phyloP scores from a whole-genome alignment of 92 coral and sea anemone genomes.

The Blastomussa wellsi region DNA sequence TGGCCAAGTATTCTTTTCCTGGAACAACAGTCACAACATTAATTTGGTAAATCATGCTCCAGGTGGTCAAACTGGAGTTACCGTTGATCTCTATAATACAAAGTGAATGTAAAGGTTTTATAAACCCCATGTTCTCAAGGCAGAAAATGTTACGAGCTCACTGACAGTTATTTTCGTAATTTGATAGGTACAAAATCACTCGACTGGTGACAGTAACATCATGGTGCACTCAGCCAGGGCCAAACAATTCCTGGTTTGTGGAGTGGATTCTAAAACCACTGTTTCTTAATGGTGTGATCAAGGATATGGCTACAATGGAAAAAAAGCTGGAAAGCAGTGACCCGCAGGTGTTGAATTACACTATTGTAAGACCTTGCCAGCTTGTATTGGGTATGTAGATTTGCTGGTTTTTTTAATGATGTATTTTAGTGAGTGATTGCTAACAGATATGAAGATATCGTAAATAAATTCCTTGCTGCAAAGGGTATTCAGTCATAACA shows the following conservation, averaged over 20 bases:
- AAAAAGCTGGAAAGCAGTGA: conserved; percentile 61
- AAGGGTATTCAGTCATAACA: too few species aligned
- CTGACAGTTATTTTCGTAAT: not conserved
- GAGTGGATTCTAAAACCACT: conserved; percentile 90
- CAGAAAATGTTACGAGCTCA: too few species aligned
- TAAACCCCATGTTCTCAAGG: not conserved
- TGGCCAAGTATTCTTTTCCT: too few species aligned
- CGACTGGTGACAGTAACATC: conserved; percentile 79
- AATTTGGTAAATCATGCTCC: too few species aligned
- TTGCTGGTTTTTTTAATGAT: not conserved
- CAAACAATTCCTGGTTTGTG: conserved; percentile 76
- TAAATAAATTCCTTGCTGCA: too few species aligned
- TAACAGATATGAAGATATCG: too few species aligned
- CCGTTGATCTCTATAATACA: too few species aligned
- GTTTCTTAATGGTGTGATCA: conserved; percentile 68
- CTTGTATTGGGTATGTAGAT: conserved; percentile 54
- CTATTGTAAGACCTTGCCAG: conserved; percentile 79
- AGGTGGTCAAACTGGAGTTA: too few species aligned
- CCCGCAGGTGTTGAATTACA: conserved; percentile 68
- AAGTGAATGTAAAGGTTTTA: too few species aligned
- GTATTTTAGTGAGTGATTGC: too few species aligned
- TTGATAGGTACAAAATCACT: conserved; percentile 44
- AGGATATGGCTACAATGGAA: conserved; percentile 88
- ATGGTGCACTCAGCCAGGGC: conserved; percentile 89
- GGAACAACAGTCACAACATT: too few species aligned